Evolutionary conservation across 2,113 vertebrate species (phyloP).

Genomic region (Poeciliopsis retropinna): DNA sequence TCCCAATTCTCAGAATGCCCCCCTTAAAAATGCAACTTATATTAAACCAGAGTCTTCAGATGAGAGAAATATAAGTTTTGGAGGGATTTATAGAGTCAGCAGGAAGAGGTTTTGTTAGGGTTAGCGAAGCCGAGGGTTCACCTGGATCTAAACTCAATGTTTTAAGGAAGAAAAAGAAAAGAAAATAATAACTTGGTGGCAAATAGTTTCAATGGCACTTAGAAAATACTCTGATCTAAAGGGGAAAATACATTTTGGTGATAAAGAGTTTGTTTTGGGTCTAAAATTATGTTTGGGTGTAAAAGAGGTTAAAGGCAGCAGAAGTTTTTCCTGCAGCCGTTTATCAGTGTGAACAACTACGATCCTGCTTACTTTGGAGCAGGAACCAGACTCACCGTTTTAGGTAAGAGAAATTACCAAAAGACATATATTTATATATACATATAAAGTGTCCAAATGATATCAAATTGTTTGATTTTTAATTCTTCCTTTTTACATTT

Average conservation of each 20-base stretch:
- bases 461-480: no score
- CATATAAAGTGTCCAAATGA: no score
- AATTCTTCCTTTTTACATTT: no score
- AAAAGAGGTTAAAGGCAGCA: background rate
- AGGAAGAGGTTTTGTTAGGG: constrained; percentile 46
- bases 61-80: background rate
- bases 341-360: constrained; percentile 72
- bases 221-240: background rate
- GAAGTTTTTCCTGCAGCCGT: constrained; percentile 67
- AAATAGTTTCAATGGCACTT: no score
- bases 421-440: background rate
- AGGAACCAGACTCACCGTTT: constrained; percentile 80
- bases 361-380: constrained; percentile 30
- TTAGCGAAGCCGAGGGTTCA: constrained; percentile 12
- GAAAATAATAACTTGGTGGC: no score
- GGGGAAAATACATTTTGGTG: background rate
- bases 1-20: no score
- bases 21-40: no score
- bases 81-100: background rate
- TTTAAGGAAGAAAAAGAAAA: constrained; percentile 45
- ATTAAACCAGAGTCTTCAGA: background rate
- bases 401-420: constrained; percentile 32
- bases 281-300: background rate
- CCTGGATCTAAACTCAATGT: constrained; percentile 68
- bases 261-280: no score